Evolutionary conservation across 2,797 vertebrate genomes (phyloP), one percentile per base, ranked within the genome.

Genomic region (Anabacerthia variegaticeps): DNA sequence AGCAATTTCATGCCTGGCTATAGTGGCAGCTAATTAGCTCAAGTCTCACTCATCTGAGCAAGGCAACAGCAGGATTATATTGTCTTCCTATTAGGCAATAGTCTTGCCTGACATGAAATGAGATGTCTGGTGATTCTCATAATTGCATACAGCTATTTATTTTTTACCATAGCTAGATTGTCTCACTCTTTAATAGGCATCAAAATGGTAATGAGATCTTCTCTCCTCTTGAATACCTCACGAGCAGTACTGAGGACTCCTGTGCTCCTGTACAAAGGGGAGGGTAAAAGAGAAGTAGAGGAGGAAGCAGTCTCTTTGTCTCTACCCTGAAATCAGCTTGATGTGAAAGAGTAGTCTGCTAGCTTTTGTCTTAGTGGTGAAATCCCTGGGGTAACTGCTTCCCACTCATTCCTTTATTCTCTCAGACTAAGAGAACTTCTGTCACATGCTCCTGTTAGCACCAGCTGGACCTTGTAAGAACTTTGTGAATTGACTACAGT

Each of bases 81-180:
- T 86, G 90, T 55, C 83, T 88, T 93, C 58, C 83, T 83, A 28
- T 94, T 93, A 87, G 61, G 82, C 82, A 92, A 19, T 58, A 92
- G 67, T 39, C 69, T 88, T 88, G 52, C 80, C 85, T 89, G 79
- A 84, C 73, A 77, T 49, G 44, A 88, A 94, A 74, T 51, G 76
- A 93, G 90, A 63, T 81, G 71, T 92, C 85, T 97, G 90, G 73
- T 4, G 10, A 88, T 92, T 94, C 90, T 90, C 23, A 8, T 86
- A 95, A 95, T 94, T 92, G 66, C 79, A 79, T 75, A 37, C n/a
- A 79, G 71, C 83, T 90, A 86, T 93, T 95, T 88, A 82, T 80
- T 94, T 92, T 88, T 88, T 71, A 83, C 88, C 52, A 58, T 49
- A 17, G 30, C n/a, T 84, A 22, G 14, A 94, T 90, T 75, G 51